Evolutionary conservation across 92 coral and sea anemone species (phyloP).

Genomic region (Epizoanthus scotinus): DNA sequence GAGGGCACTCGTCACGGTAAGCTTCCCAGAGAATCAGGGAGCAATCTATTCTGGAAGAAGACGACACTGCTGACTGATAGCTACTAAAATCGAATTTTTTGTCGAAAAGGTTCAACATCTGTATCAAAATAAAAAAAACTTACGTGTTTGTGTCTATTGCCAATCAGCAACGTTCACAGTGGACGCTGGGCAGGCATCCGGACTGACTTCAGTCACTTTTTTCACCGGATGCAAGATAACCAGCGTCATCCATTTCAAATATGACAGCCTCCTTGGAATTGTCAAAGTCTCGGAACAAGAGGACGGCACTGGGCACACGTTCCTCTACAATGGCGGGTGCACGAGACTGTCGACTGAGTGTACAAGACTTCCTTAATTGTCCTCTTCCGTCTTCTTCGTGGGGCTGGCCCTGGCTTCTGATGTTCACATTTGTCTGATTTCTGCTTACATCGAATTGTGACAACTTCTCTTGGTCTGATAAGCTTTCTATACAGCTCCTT

Average conservation of each 20-base stretch:
- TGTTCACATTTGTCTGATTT: background rate
- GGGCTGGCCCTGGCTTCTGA: background rate
- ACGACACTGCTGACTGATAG: no score
- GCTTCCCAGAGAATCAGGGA: no score
- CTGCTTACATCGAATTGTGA: background rate
- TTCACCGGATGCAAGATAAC: conserved; percentile 40
- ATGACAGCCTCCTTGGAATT: conserved; percentile 10
- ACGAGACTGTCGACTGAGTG: no score
- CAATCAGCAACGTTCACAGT: background rate
- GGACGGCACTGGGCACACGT: conserved; percentile 22
- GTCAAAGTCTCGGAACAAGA: conserved; percentile 29
- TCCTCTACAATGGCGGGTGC: conserved; percentile 7
- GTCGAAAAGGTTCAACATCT: no score
- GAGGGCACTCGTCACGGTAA: no score
- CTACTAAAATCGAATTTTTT: no score
- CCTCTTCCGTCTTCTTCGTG: conserved; percentile 2
- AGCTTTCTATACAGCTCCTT: conserved; percentile 3
- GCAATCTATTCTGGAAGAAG: no score
- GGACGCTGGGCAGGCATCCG: background rate
- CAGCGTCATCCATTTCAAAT: conserved; percentile 20
- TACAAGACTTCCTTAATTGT: conserved; percentile 4
- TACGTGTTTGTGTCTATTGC: no score
- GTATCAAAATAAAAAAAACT: no score
- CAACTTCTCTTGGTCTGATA: conserved; percentile 10
- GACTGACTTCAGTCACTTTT: conserved; percentile 5